Evolutionary conservation across 64 coral and sea anemone species (phyloP), one percentile per base, ranked within the genome.

Genomic region (Hydrozoanthus tunicans): DNA sequence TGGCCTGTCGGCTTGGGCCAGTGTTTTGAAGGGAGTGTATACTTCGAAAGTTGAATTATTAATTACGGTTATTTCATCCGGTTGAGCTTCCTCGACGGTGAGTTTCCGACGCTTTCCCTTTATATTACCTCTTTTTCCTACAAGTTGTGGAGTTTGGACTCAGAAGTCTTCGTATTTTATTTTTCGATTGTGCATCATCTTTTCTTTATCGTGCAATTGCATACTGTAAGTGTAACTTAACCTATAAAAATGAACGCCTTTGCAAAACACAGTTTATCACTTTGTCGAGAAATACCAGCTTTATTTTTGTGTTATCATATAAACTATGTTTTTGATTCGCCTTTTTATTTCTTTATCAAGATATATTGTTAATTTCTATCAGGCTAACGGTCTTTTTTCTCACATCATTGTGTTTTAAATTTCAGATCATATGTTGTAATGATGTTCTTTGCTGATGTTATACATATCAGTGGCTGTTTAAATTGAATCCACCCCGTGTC

Each of bases 401-500:
- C 84, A 88, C 84, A 88, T 61, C 56, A 74, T 88, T 56, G 68
- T 88, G 55, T 88, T 88, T 88, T 88, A 88, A 88, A 58, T 88
- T 88, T 88, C 84, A 88, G 84, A 88, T 88, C 84, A 88, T 74
- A 88, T 88, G 84, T 59, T 75, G 69, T 88, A 88, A 88, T 88
- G 69, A 88, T 88, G 84, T 73, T 75, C 68, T 88, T 88, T 86
- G 82, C 65, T 86, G 82, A 86, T 70, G 82, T 86, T 86, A 64
- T 55, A 86, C 56, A 27, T 74, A 75, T 73, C 68, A 88, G 68
- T 88, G 84, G 84, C 84, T 88, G 84, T 88, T 88, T 88, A 88
- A 58, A 88, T 73, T 88, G 43, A 88, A 88, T 25, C 84, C 69
- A 73, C 56, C 84, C 56, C 23, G 24, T 27, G 55, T 51, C 56